Conservation (phyloP, 2,113 vertebrate species). For the Anarhynchus alexandrinus region DNA sequence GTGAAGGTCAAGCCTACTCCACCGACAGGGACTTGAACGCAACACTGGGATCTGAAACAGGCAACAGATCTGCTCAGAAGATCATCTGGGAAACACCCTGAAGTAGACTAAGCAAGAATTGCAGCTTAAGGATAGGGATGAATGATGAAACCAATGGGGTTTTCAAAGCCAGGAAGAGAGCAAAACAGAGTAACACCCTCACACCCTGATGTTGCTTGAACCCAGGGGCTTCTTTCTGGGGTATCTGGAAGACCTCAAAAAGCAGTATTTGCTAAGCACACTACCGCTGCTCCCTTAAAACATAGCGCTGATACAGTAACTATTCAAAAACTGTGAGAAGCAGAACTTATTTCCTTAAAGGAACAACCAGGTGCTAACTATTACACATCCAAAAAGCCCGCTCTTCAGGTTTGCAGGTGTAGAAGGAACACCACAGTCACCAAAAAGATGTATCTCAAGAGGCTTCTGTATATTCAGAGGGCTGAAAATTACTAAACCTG, state of each 20-base stretch:
- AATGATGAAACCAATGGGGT: rapidly evolving
- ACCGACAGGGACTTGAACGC: neutral
- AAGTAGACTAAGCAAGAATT: neutral
- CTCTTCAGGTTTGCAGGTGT: neutral
- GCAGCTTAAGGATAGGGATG: neutral
- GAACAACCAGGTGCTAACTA: neutral
- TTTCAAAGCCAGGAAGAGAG: neutral
- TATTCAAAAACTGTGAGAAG: neutral
- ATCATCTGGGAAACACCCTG: neutral
- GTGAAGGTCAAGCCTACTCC: neutral
- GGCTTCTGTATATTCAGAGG: neutral
- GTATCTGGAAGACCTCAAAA: neutral
- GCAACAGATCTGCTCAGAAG: neutral
- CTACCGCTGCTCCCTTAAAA: neutral
- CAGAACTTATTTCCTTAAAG: neutral
- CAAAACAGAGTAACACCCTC: neutral
- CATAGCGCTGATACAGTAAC: rapidly evolving
- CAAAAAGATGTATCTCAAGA: neutral
- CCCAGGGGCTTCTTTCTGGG: neutral
- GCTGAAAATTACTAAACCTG: neutral
- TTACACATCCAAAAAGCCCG: neutral
- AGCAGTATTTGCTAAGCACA: neutral
- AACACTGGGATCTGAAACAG: neutral
- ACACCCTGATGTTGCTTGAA: neutral
- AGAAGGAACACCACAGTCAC: neutral